Evolutionary conservation across 2,113 vertebrate species (phyloP).

Genomic region (Petrocephalus zakoni): DNA sequence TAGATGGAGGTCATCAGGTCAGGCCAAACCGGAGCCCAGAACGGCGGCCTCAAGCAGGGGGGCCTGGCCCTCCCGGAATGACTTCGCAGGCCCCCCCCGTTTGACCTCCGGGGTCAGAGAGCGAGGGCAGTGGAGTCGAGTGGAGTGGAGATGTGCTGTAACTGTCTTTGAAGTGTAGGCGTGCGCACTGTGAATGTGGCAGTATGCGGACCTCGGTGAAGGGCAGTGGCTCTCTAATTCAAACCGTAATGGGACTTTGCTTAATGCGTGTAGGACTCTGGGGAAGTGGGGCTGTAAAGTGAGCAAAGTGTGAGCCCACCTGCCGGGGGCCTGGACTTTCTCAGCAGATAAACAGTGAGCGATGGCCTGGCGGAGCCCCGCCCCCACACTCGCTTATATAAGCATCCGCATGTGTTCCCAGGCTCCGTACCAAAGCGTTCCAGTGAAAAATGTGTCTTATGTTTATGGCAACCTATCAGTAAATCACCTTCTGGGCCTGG

Average conservation of each 20-base stretch:
- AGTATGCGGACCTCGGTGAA: not conserved
- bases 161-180: not conserved
- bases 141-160: not conserved
- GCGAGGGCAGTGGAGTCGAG: not conserved
- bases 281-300: not conserved
- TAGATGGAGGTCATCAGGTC: not conserved
- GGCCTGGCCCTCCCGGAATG: not conserved
- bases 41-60: not conserved
- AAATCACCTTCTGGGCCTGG: not conserved
- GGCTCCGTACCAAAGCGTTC: not conserved
- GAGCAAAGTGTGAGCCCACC: not conserved
- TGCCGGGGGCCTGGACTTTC: not conserved
- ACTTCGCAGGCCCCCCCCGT: not conserved
- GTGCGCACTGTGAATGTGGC: not conserved
- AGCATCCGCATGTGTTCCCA: not conserved
- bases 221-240: not conserved
- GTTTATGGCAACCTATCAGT: not conserved
- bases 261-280: not conserved
- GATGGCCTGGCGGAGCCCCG: not conserved
- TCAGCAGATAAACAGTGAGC: not conserved
- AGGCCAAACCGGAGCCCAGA: not conserved
- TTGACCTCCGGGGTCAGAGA: not conserved
- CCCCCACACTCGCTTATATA: not conserved
- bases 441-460: not conserved
- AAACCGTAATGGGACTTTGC: not conserved